These are phyloP conservation scores for Pseudococcus jackbeardsleyi DNA, from an alignment of 2,888 invertebrate genomes.

Conservation along the genomic window DNA sequence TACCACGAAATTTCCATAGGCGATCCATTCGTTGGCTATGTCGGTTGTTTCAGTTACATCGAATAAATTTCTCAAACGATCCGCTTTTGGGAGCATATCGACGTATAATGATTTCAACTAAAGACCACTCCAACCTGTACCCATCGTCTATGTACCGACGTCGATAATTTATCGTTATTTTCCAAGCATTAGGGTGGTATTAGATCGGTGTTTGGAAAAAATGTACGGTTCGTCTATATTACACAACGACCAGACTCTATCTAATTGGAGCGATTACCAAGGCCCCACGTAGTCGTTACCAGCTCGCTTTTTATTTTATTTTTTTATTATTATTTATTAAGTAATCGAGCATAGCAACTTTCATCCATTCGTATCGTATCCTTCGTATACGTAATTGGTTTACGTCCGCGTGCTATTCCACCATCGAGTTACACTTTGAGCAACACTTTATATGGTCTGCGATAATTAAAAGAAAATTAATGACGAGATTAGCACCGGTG, in stretches of 20 bases:
- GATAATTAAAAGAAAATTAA: constrained; percentile 34
- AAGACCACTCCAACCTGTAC: neutral
- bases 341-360: neutral
- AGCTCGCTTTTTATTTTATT: neutral
- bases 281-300: constrained; percentile 15
- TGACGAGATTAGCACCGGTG: constrained; percentile 26
- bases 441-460: neutral
- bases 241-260: neutral
- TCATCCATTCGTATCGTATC: neutral
- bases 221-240: neutral
- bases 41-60: neutral
- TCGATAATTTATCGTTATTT: constrained; percentile 6
- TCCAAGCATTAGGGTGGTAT: neutral
- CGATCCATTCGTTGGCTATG: neutral
- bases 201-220: neutral
- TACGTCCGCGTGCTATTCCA: neutral
- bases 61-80: neutral
- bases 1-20: neutral
- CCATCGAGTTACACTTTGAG: neutral
- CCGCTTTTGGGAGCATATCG: constrained; percentile 6
- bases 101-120: neutral
- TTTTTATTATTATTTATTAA: neutral
- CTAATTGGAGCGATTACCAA: constrained; percentile 30
- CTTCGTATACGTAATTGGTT: constrained; percentile 11
- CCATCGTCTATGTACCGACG: neutral